These are phyloP conservation scores for Metalampra italica DNA, from an alignment of 2,888 invertebrate genomes.

Conservation along the genomic window DNA sequence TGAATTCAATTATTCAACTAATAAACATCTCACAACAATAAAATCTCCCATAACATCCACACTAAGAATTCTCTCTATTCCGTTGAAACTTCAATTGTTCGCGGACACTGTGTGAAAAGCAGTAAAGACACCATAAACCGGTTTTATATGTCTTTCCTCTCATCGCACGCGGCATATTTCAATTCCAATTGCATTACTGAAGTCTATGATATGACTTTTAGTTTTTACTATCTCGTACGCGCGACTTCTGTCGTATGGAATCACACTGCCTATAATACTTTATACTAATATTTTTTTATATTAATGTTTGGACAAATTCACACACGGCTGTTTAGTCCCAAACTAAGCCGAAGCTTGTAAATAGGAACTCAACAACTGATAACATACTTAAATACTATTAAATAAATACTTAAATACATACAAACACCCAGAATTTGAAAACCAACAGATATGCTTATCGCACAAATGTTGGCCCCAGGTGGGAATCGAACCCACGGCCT, in stretches of 20 bases:
- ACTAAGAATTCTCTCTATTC: background rate
- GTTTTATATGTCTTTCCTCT: slow-evolving; percentile 1
- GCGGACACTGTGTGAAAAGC: slow-evolving; percentile 3
- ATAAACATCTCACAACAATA: background rate
- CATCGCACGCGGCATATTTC: background rate
- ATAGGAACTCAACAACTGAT: too few species aligned
- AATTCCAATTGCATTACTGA: background rate
- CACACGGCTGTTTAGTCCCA: too few species aligned
- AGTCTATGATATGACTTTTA: background rate
- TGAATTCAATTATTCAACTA: background rate
- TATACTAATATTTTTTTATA: too few species aligned
- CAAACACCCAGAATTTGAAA: too few species aligned
- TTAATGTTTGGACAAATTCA: too few species aligned
- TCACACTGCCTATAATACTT: too few species aligned
- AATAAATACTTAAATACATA: too few species aligned
- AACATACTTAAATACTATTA: too few species aligned
- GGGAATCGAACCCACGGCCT: too few species aligned
- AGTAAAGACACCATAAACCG: slow-evolving; percentile 13
- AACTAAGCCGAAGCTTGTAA: too few species aligned
- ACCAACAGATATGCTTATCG: too few species aligned
- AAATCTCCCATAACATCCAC: background rate
- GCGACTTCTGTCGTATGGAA: background rate
- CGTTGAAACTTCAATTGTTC: slow-evolving; percentile 11
- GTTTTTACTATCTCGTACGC: background rate
- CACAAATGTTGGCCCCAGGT: too few species aligned